phyloP scores from a whole-genome alignment of 2,113 vertebrate species.

The Xenotilapia caudafasciata region DNA sequence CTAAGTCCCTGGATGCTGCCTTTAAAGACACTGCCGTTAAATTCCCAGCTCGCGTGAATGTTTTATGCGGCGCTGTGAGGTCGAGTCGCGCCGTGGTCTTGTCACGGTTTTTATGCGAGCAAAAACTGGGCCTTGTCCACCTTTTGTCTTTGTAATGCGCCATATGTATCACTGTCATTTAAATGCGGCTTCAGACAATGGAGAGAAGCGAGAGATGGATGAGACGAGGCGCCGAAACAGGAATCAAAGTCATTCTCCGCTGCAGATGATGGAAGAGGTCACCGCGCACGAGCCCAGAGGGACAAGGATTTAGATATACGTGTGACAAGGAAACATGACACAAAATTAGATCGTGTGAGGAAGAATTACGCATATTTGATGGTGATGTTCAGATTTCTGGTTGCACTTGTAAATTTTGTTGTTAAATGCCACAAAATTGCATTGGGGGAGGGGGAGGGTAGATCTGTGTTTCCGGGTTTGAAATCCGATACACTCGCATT shows the following conservation, averaged over 20 bases:
- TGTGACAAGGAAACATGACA: conserved; percentile 32
- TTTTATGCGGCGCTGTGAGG: not conserved
- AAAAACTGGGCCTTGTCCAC: conserved; percentile 18
- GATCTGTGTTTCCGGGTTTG: conserved; percentile 9
- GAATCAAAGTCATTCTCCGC: conserved; percentile 57
- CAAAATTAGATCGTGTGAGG: conserved; percentile 1
- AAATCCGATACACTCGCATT: conserved; percentile 42
- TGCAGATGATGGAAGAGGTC: conserved; percentile 58
- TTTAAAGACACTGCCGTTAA: not conserved
- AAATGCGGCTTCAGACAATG: conserved; percentile 48
- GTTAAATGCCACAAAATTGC: not conserved
- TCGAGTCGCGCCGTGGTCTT: not conserved
- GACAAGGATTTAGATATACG: not conserved
- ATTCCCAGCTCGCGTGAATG: conserved; percentile 7
- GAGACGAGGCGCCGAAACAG: conserved; percentile 35
- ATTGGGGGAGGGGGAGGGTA: not conserved
- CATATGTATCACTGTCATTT: conserved; percentile 64
- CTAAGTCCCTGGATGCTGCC: conserved; percentile 24
- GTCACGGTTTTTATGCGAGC: conserved; percentile 17
- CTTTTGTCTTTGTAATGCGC: conserved; percentile 58
- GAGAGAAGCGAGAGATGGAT: conserved; percentile 54
- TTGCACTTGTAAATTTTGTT: not conserved
- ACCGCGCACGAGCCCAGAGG: not conserved
- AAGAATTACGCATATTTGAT: not conserved
- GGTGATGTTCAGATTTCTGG: not conserved